These are phyloP conservation scores for Rhizomys pruinosus DNA, from an alignment of 2,113 vertebrate species.

Conservation along the genomic window DNA sequence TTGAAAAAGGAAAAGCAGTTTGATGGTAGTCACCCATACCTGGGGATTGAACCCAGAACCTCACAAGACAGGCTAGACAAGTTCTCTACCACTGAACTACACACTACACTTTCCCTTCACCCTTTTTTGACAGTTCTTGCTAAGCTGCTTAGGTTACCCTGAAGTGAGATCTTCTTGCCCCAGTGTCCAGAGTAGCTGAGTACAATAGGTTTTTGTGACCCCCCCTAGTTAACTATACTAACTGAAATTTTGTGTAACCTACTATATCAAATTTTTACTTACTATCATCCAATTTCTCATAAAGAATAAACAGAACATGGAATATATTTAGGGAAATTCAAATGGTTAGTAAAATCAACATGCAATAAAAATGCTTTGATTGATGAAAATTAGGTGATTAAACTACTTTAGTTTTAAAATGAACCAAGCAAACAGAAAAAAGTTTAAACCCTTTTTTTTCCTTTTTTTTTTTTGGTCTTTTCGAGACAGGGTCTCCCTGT, in stretches of 20 bases:
- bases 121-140: not conserved
- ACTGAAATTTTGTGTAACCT: conserved; percentile 28
- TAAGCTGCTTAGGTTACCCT: not conserved
- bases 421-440: not conserved
- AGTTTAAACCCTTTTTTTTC: not conserved
- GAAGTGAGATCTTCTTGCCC: not conserved
- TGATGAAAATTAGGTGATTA: not conserved
- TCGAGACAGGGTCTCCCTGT: too few species aligned
- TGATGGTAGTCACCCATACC: not conserved
- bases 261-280: conserved; percentile 19
- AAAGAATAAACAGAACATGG: not conserved
- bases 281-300: not conserved
- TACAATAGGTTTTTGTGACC: not conserved
- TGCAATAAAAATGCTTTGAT: not conserved
- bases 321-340: not conserved
- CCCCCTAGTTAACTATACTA: not conserved
- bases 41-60: not conserved
- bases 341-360: conserved; percentile 15
- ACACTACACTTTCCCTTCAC: not conserved
- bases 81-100: not conserved
- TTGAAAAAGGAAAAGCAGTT: not conserved
- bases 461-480: too few species aligned
- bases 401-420: not conserved
- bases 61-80: not conserved
- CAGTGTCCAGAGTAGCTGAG: not conserved